Percentiles rank a stretch among this genome's conserved stretches.
Evolutionary conservation across 2,888 invertebrate species (phyloP).

Genomic region (Oxyteleia sp.): DNA sequence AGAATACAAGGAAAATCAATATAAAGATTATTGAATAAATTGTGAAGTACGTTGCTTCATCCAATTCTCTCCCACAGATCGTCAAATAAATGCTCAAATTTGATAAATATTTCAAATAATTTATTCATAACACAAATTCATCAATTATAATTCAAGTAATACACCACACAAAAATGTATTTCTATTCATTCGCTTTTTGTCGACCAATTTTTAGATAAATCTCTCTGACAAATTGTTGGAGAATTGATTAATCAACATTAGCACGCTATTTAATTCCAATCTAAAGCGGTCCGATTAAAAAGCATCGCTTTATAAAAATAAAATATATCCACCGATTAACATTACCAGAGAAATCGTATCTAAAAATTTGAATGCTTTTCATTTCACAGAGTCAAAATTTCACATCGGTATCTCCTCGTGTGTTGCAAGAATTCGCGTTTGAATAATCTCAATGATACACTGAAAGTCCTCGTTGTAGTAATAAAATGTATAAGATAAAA

Average conservation of each 20-base stretch:
- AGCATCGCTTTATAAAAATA: conserved; percentile 4
- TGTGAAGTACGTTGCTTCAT: neutral
- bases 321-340: conserved; percentile 6
- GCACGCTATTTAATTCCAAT: neutral
- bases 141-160: conserved; percentile 38
- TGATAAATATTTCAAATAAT: conserved; percentile 45
- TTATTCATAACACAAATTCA: conserved; percentile 52
- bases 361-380: neutral
- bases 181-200: conserved; percentile 1
- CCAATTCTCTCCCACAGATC: conserved; percentile 1
- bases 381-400: conserved; percentile 56
- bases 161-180: conserved; percentile 33
- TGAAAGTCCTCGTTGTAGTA: neutral
- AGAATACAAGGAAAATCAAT: too few relatives aligned
- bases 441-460: conserved; percentile 17
- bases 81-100: conserved; percentile 29
- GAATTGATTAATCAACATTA: neutral
- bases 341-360: conserved; percentile 5
- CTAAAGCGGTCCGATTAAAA: neutral
- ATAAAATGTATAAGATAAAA: neutral
- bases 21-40: too few relatives aligned
- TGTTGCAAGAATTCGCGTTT: conserved; percentile 4
- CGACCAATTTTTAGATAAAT: conserved; percentile 14
- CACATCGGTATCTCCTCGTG: conserved; percentile 36
- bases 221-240: conserved; percentile 12